Evolutionary conservation across 2,113 vertebrate species (phyloP).

Genomic region (Chlamydotis undulata): DNA sequence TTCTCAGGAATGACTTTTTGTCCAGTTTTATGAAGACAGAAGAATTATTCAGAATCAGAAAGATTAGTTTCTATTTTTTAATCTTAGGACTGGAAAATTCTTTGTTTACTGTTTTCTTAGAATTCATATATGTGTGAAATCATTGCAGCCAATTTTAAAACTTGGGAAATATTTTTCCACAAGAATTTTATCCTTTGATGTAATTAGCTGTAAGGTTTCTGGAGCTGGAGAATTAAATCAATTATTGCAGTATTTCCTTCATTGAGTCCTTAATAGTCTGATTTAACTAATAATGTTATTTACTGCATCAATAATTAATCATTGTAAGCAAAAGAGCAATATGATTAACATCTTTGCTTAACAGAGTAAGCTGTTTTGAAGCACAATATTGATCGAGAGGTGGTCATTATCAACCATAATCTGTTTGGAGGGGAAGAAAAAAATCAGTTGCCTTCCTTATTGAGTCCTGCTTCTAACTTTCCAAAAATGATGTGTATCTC

Average conservation of each 20-base stretch:
- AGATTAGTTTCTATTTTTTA: neutral
- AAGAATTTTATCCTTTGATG: neutral
- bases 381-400: neutral
- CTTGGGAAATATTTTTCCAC: neutral
- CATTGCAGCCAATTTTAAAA: neutral
- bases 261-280: neutral
- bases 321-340: neutral
- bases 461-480: neutral
- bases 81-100: neutral
- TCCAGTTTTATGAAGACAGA: neutral
- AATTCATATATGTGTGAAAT: neutral
- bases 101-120: neutral
- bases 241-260: neutral
- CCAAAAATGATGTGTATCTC: neutral
- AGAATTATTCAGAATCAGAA: neutral
- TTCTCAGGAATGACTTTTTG: neutral
- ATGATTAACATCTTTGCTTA: neutral
- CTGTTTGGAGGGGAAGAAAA: neutral
- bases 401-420: neutral
- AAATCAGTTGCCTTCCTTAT: neutral
- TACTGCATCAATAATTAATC: neutral
- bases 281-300: neutral
- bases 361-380: neutral
- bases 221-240: neutral
- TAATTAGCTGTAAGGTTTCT: neutral